Conservation (phyloP, 2,797 vertebrate species). For the Sorex maritimensis region DNA sequence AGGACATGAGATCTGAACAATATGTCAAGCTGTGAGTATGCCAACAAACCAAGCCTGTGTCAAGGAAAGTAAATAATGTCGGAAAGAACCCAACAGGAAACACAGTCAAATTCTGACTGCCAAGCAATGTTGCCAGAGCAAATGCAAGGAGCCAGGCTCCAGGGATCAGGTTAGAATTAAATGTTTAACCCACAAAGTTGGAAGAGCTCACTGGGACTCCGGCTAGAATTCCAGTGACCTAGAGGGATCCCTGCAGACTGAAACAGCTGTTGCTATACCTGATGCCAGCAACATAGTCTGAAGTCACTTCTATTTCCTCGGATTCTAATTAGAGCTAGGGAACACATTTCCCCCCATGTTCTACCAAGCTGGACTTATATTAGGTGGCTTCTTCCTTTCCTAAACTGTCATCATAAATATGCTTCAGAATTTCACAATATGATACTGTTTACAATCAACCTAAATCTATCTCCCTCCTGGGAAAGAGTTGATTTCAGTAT, state of each 20-base stretch:
- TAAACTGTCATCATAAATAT: background rate
- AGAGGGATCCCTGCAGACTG: background rate
- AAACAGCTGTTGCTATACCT: constrained; percentile 70
- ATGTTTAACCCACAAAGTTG: constrained; percentile 60
- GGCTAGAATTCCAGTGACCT: constrained; percentile 18
- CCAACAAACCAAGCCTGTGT: background rate
- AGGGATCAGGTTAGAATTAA: constrained; percentile 61
- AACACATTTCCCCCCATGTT: background rate
- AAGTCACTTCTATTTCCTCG: constrained; percentile 38
- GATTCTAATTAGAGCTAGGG: constrained; percentile 11
- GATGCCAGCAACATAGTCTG: background rate
- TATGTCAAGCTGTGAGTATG: background rate
- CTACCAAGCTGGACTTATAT: constrained; percentile 7
- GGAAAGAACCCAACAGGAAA: constrained; percentile 2
- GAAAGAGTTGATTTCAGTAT: background rate
- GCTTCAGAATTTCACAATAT: background rate
- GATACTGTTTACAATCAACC: background rate
- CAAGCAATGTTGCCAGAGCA: constrained; percentile 68
- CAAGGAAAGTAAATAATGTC: constrained; percentile 61
- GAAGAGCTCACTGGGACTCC: constrained; percentile 52
- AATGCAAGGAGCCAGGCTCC: constrained; percentile 47
- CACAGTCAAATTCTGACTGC: constrained; percentile 61
- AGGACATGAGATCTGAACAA: constrained; percentile 53
- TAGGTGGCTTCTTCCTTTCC: background rate
- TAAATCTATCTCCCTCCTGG: background rate